These are phyloP conservation scores for Oryzias dopingdopingensis DNA, from an alignment of 2,797 vertebrate species.

Conservation along the genomic window DNA sequence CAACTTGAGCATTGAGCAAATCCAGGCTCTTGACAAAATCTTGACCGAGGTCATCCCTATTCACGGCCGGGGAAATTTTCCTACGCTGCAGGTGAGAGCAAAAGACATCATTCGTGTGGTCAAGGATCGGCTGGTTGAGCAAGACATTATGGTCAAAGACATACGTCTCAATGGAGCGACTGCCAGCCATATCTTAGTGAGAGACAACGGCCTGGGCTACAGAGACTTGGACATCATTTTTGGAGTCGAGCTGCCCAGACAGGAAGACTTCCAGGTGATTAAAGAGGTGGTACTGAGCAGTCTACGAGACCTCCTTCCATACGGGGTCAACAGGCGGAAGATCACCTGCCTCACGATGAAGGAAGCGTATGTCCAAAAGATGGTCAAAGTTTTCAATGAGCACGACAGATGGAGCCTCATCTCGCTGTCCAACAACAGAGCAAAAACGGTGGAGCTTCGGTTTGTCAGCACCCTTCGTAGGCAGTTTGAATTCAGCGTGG, in stretches of 20 bases:
- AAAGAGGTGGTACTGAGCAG: conserved; percentile 92
- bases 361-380: conserved; percentile 96
- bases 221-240: conserved; percentile 97
- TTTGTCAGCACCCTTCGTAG: conserved; percentile 90
- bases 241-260: conserved; percentile 86
- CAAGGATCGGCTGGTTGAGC: conserved; percentile 84
- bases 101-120: conserved; percentile 93
- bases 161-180: conserved; percentile 92
- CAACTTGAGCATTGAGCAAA: conserved; percentile 88
- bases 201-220: conserved; percentile 87
- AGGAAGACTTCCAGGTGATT: conserved; percentile 91
- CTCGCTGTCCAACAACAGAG: conserved; percentile 91
- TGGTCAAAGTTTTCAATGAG: conserved; percentile 94
- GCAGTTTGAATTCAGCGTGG: conserved; percentile 98
- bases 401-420: conserved; percentile 96
- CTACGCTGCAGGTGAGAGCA: conserved; percentile 91
- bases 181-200: conserved; percentile 91
- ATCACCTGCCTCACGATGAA: conserved; percentile 93
- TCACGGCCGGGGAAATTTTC: conserved; percentile 94
- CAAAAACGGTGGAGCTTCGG: conserved; percentile 92
- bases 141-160: conserved; percentile 87
- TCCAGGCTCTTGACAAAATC: conserved; percentile 89
- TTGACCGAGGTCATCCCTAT: conserved; percentile 91
- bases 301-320: conserved; percentile 80
- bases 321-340: conserved; percentile 91